Percentiles rank a stretch among this genome's conserved stretches.
Evolutionary conservation across 1,140 invertebrate genomes (phyloP).

Genomic region (Brachionus manjavacas): DNA sequence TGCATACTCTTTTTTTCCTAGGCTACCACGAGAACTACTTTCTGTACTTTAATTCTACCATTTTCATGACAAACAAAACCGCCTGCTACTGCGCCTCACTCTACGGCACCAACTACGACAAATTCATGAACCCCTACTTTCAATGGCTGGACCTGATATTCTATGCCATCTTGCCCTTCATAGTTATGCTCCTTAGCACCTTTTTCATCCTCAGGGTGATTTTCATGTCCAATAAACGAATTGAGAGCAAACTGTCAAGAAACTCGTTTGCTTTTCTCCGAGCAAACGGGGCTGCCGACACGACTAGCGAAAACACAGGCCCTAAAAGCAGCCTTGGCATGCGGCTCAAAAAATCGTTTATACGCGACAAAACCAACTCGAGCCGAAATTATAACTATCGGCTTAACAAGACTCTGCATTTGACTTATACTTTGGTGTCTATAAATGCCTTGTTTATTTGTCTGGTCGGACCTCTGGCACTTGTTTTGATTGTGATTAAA

Average conservation of each 20-base stretch:
- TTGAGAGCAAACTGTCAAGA: not conserved
- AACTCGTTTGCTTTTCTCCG: not conserved
- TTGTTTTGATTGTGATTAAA: slow-evolving; percentile 7
- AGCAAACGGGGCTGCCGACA: not conserved
- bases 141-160: slow-evolving; percentile 33
- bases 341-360: not conserved
- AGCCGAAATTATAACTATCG: not conserved
- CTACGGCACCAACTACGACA: slow-evolving; percentile 6
- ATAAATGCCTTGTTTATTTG: slow-evolving; percentile 27
- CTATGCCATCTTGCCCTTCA: slow-evolving; percentile 38
- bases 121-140: slow-evolving; percentile 22
- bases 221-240: slow-evolving; percentile 12
- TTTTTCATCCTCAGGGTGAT: slow-evolving; percentile 34
- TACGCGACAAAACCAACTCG: not conserved
- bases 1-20: slow-evolving; percentile 32
- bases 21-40: not conserved
- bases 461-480: slow-evolving; percentile 21
- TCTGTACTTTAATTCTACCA: not conserved
- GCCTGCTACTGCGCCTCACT: not conserved
- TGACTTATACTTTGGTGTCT: slow-evolving; percentile 18
- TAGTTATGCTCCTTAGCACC: not conserved
- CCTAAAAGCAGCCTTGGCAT: not conserved
- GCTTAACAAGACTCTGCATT: slow-evolving; percentile 30
- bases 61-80: not conserved
- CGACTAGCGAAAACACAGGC: not conserved